phyloP scores from a whole-genome alignment of 2,888 invertebrate genomes.

The Cheilosia scutellata region DNA sequence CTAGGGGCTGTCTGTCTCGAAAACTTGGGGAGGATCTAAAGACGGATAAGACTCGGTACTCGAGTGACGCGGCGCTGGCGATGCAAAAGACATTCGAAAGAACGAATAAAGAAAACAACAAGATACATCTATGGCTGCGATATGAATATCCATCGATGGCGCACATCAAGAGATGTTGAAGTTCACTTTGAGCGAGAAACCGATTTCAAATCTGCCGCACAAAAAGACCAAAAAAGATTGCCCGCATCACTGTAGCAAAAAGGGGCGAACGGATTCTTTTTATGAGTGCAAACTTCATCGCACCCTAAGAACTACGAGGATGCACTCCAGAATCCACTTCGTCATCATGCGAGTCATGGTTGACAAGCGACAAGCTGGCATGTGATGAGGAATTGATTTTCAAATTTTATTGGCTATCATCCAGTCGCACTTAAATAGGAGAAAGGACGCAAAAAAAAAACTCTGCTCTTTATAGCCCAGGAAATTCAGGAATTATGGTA shows the following conservation, averaged over 20 bases:
- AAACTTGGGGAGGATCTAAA: conserved; percentile 51
- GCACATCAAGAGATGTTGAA: conserved; percentile 38
- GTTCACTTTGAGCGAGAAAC: conserved; percentile 28
- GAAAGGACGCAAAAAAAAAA: background rate
- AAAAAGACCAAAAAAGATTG: conserved; percentile 20
- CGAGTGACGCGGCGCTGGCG: conserved; percentile 1
- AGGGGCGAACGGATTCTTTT: background rate
- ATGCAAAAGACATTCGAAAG: conserved; percentile 21
- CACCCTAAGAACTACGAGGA: conserved; percentile 16
- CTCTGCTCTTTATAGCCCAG: conserved; percentile 5
- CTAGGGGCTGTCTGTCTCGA: conserved; percentile 14
- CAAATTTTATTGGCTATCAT: conserved; percentile 70
- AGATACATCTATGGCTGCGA: background rate
- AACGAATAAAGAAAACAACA: conserved; percentile 6
- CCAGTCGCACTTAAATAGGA: conserved; percentile 29
- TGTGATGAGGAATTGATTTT: conserved; percentile 70
- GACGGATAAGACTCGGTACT: conserved; percentile 34
- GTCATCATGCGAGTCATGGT: conserved; percentile 47
- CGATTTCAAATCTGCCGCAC: background rate
- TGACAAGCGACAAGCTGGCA: conserved; percentile 20
- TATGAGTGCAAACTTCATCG: conserved; percentile 22
- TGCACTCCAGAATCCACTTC: conserved; percentile 46
- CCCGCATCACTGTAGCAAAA: conserved; percentile 17
- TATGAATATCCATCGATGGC: conserved; percentile 25
- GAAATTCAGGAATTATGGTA: background rate